Conservation (phyloP, 2,888 invertebrate species). For the Limenitis arthemis region DNA sequence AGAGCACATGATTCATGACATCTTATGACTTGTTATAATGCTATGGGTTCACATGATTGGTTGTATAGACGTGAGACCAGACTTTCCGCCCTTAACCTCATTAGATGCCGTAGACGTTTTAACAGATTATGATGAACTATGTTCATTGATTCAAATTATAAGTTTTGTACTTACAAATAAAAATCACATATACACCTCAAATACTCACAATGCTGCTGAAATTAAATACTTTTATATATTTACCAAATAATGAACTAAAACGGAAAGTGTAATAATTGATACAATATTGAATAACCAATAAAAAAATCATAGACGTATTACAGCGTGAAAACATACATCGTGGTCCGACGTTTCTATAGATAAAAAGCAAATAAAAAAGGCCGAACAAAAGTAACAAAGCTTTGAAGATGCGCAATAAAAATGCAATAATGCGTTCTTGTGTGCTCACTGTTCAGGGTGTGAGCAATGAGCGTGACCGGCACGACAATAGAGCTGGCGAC, state of each 20-base stretch:
- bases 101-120: neutral
- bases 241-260: conserved; percentile 7
- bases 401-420: conserved; percentile 69
- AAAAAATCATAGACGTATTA: conserved; percentile 52
- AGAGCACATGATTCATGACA: conserved; percentile 25
- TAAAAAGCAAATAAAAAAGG: conserved; percentile 59
- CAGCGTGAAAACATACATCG: conserved; percentile 67
- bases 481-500: conserved; percentile 56
- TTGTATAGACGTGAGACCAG: conserved; percentile 13
- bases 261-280: conserved; percentile 14
- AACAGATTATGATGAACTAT: neutral
- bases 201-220: neutral
- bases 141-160: too few relatives aligned
- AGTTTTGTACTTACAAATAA: too few relatives aligned
- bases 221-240: conserved; percentile 5
- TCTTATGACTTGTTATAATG: conserved; percentile 7
- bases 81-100: conserved; percentile 7
- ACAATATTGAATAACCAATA: conserved; percentile 31
- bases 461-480: conserved; percentile 54
- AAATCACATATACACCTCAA: too few relatives aligned
- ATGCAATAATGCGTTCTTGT: conserved; percentile 59
- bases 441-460: conserved; percentile 44
- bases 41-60: conserved; percentile 14
- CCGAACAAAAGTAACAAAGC: conserved; percentile 58
- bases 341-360: conserved; percentile 47